Percentiles rank a stretch among this genome's conserved stretches.
These are phyloP conservation scores for Malurus splendens DNA, from an alignment of 2,797 vertebrate species.

Conservation along the genomic window DNA sequence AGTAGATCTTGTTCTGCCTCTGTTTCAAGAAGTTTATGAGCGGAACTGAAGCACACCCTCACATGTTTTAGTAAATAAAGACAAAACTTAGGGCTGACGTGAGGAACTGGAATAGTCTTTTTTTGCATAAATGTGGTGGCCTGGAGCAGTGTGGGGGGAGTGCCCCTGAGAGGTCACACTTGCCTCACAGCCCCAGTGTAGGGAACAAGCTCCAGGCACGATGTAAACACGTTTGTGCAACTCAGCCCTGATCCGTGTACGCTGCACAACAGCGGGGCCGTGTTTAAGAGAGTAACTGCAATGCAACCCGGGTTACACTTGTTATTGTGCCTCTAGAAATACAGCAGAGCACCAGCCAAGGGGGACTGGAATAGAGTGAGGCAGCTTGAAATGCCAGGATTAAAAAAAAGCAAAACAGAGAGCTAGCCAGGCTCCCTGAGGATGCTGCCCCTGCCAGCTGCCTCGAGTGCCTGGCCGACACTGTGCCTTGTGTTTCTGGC, in stretches of 20 bases:
- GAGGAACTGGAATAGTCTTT: not conserved
- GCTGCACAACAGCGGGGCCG: fast-evolving
- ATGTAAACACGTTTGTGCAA: not conserved
- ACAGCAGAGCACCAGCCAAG: not conserved
- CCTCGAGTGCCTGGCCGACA: fast-evolving
- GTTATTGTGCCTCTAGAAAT: not conserved
- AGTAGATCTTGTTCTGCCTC: not conserved
- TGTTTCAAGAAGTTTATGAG: not conserved
- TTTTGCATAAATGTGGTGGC: not conserved
- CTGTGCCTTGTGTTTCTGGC: fast-evolving
- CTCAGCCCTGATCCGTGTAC: fast-evolving
- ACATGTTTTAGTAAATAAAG: not conserved
- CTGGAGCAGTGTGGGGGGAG: not conserved
- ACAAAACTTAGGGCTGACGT: fast-evolving
- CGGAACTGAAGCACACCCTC: not conserved
- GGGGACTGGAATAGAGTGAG: not conserved
- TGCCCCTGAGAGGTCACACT: not conserved
- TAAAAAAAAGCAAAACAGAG: not conserved
- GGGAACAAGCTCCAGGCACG: not conserved
- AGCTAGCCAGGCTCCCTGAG: not conserved
- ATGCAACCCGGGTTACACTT: not conserved
- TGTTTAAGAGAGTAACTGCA: not conserved
- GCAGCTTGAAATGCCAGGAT: not conserved
- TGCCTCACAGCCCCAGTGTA: not conserved
- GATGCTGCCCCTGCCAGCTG: not conserved